phyloP scores from a whole-genome alignment of 2,797 vertebrate genomes.

The Perdix hodgsoniae region DNA sequence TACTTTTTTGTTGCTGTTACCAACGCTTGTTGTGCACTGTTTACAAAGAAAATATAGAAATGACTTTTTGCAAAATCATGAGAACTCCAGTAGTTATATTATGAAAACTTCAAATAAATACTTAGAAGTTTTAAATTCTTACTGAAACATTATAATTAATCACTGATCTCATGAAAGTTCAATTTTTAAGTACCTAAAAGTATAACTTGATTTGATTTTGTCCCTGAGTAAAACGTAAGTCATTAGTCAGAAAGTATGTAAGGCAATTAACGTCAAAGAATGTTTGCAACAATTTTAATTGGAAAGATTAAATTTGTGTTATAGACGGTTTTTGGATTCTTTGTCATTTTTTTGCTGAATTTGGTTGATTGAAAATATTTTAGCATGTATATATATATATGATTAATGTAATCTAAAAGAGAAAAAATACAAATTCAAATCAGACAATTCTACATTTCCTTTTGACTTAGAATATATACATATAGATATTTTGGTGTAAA shows the following conservation, averaged over 20 bases:
- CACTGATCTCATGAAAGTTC: not conserved
- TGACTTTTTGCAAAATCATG: not conserved
- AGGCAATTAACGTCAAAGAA: slow-evolving; percentile 27
- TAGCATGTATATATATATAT: not conserved
- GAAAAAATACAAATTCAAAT: not conserved
- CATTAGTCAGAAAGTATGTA: not conserved
- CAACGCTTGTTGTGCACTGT: not conserved
- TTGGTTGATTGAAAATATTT: not conserved
- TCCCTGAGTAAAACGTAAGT: not conserved
- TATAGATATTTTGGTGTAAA: not conserved
- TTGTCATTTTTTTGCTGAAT: not conserved
- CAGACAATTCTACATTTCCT: not conserved
- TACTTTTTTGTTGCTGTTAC: not conserved
- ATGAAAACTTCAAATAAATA: not conserved
- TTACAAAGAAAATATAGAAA: not conserved
- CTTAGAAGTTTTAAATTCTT: not conserved
- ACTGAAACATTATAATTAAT: not conserved
- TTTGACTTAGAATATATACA: not conserved
- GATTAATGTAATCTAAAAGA: not conserved
- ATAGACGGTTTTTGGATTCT: not conserved
- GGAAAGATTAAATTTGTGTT: not conserved
- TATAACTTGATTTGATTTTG: not conserved
- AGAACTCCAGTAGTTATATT: not conserved
- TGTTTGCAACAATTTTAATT: not conserved
- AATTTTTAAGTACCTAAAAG: not conserved